These are phyloP conservation scores for Drosophila funebris DNA, from an alignment of 1,140 invertebrate species.

Conservation along the genomic window DNA sequence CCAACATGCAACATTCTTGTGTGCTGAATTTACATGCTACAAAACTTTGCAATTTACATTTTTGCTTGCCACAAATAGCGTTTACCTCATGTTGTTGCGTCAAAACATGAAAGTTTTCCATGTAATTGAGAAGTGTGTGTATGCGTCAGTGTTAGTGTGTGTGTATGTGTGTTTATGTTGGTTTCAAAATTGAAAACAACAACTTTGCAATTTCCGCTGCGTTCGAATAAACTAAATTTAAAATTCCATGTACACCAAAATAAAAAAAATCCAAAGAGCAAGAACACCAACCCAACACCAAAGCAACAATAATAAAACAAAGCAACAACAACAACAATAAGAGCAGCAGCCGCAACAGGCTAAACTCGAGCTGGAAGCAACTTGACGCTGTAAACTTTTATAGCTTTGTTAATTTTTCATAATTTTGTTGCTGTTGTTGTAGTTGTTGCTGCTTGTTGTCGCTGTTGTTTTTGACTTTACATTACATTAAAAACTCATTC, in stretches of 20 bases:
- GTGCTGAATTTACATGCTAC: not conserved
- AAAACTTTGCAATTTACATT: constrained; percentile 74
- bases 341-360: constrained; percentile 17
- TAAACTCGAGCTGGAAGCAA: constrained; percentile 23
- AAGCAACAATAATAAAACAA: constrained; percentile 33
- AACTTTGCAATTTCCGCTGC: constrained; percentile 67
- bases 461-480: not conserved
- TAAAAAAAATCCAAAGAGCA: not conserved
- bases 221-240: constrained; percentile 64
- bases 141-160: not conserved
- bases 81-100: not conserved
- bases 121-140: constrained; percentile 33
- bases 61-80: constrained; percentile 21
- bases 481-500: constrained; percentile 25
- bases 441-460: constrained; percentile 8
- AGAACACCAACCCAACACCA: not conserved
- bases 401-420: constrained; percentile 82
- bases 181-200: constrained; percentile 25
- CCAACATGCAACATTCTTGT: constrained; percentile 27
- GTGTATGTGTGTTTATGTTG: not conserved
- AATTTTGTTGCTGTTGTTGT: constrained; percentile 59
- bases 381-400: constrained; percentile 69
- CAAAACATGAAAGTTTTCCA: not conserved
- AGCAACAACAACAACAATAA: constrained; percentile 19
- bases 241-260: constrained; percentile 51